Conservation (phyloP, 2,797 vertebrate genomes). For the Sebastolobus alascanus region DNA sequence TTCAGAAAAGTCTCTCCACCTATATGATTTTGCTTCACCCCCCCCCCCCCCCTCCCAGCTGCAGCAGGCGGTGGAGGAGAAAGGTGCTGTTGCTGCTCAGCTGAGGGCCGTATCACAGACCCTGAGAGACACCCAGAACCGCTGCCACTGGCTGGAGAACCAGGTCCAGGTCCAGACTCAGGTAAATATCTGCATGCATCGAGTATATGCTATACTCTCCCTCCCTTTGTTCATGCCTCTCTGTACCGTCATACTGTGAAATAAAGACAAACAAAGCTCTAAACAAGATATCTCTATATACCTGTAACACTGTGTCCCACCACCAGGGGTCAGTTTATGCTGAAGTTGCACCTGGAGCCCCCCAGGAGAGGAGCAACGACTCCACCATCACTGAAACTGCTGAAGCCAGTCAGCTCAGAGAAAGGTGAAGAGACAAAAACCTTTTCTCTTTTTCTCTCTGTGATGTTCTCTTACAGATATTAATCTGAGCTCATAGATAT, state of each 20-base stretch:
- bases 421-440: constrained; percentile 84
- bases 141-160: constrained; percentile 86
- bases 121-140: constrained; percentile 88
- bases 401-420: constrained; percentile 84
- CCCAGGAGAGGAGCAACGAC: constrained; percentile 86
- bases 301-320: constrained; percentile 7
- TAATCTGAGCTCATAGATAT: too few species aligned
- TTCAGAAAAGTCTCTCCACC: too few species aligned
- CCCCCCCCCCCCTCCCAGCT: constrained; percentile 71
- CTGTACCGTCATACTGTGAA: neutral
- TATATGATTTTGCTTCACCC: too few species aligned
- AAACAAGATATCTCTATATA: neutral
- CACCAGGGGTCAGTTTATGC: constrained; percentile 81
- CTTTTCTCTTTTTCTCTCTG: too few species aligned
- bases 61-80: constrained; percentile 88
- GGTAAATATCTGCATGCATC: constrained; percentile 63
- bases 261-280: neutral
- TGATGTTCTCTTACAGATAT: neutral
- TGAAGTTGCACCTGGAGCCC: constrained; percentile 91
- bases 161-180: constrained; percentile 77
- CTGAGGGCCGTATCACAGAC: constrained; percentile 87
- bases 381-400: constrained; percentile 75
- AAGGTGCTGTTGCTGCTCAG: constrained; percentile 82
- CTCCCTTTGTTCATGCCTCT: neutral
- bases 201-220: neutral